Conservation (phyloP, 1,140 invertebrate species). For the Zaprionus kolodkinae region DNA sequence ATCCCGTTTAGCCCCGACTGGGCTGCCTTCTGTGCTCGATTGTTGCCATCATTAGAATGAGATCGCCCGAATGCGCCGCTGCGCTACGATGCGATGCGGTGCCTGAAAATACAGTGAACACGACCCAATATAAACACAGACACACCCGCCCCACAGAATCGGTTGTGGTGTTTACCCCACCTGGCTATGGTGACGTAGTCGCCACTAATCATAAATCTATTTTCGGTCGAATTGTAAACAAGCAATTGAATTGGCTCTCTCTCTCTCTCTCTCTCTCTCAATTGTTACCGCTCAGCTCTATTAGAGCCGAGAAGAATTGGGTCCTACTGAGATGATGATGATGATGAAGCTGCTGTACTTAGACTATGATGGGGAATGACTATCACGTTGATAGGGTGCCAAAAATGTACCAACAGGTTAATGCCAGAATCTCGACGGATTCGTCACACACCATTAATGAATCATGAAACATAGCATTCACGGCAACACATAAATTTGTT, state of each 20-base stretch:
- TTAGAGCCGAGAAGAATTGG: conserved; percentile 7
- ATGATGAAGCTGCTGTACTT: conserved; percentile 50
- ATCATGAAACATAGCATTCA: conserved; percentile 40
- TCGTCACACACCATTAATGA: conserved; percentile 72
- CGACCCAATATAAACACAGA: conserved; percentile 43
- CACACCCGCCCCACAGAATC: conserved; percentile 40
- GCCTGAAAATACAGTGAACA: conserved; percentile 49
- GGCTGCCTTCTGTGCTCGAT: conserved; percentile 66
- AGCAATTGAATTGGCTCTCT: conserved; percentile 67
- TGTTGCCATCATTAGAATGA: conserved; percentile 71
- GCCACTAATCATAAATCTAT: conserved; percentile 77
- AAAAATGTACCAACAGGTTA: conserved; percentile 54
- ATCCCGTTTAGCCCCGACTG: conserved; percentile 36
- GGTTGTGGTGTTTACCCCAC: conserved; percentile 45
- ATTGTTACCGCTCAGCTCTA: conserved; percentile 59
- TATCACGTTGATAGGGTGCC: conserved; percentile 61
- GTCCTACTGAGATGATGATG: conserved; percentile 1
- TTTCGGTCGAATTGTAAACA: conserved; percentile 70
- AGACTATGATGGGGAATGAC: conserved; percentile 50
- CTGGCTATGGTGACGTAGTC: conserved; percentile 80
- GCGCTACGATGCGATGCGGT: conserved; percentile 46
- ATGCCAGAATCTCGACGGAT: conserved; percentile 60
- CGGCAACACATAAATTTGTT: conserved; percentile 22
- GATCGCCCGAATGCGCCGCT: conserved; percentile 56
- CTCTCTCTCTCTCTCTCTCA: conserved; percentile 36